phyloP scores from a whole-genome alignment of 2,113 vertebrate genomes.

The Guaruba guarouba region DNA sequence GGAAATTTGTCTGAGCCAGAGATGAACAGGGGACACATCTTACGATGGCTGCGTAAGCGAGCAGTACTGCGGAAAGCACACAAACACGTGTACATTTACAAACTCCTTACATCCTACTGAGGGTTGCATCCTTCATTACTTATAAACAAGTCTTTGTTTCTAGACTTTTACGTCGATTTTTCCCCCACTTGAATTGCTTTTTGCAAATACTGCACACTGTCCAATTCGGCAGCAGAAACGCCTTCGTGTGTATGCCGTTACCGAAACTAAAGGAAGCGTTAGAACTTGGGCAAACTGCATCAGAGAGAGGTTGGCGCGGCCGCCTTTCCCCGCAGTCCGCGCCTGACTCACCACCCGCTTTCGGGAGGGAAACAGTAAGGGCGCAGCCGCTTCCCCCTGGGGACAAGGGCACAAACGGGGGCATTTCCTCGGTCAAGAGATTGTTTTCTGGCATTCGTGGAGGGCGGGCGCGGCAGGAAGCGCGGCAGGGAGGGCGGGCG shows the following conservation, averaged over 20 bases:
- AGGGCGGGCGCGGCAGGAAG: neutral
- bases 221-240: neutral
- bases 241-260: accelerated
- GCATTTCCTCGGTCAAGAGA: accelerated
- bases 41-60: accelerated
- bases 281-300: accelerated
- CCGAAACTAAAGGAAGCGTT: too few relatives aligned
- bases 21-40: neutral
- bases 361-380: accelerated
- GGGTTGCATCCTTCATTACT: too few relatives aligned
- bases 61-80: neutral
- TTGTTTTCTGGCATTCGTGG: accelerated
- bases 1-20: neutral
- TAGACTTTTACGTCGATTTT: neutral
- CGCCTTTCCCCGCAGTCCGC: neutral
- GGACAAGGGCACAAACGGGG: accelerated
- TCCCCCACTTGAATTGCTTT: neutral
- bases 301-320: accelerated
- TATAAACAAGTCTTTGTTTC: neutral
- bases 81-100: accelerated
- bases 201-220: accelerated
- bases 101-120: neutral
- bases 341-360: neutral
- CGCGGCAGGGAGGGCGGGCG: neutral
- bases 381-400: neutral